These are phyloP conservation scores for Amblyopsis rosae DNA, from an alignment of 2,113 vertebrate species.

Conservation along the genomic window DNA sequence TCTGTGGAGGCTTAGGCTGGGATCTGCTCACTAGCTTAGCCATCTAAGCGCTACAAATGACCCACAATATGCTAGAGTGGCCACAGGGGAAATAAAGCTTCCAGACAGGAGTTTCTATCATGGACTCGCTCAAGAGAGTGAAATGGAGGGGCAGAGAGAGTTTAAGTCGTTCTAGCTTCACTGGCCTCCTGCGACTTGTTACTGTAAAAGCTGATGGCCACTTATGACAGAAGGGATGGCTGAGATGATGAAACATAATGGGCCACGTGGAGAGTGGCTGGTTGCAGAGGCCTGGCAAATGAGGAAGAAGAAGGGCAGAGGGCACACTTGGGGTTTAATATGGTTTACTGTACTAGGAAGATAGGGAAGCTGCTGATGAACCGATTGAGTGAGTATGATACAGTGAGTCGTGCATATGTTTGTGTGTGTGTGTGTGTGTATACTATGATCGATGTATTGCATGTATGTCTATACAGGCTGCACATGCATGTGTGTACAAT, in stretches of 20 bases:
- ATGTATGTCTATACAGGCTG: background rate
- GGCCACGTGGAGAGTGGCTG: conserved; percentile 52
- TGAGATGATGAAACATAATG: conserved; percentile 72
- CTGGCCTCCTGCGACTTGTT: conserved; percentile 70
- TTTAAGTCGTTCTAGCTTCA: conserved; percentile 63
- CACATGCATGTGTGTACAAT: background rate
- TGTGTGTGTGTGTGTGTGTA: background rate
- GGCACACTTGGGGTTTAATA: conserved; percentile 43
- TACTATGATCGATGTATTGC: background rate
- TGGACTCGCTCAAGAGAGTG: conserved; percentile 55
- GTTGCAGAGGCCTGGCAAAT: conserved; percentile 43
- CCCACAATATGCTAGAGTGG: conserved; percentile 70
- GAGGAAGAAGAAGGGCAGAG: conserved; percentile 14
- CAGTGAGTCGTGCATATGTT: background rate
- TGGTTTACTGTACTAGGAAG: conserved; percentile 18
- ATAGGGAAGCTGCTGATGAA: background rate
- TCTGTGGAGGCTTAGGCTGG: conserved; percentile 52
- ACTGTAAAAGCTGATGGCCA: conserved; percentile 61
- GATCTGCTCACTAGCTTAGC: conserved; percentile 64
- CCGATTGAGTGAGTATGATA: background rate
- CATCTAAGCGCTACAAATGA: conserved; percentile 74
- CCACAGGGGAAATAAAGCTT: conserved; percentile 77
- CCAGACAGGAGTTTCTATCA: conserved; percentile 74
- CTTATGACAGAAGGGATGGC: conserved; percentile 68
- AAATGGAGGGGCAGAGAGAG: conserved; percentile 65